Evolutionary conservation across 2,113 vertebrate species (phyloP), one percentile per base, ranked within the genome.

Genomic region (Synodontis membranacea): DNA sequence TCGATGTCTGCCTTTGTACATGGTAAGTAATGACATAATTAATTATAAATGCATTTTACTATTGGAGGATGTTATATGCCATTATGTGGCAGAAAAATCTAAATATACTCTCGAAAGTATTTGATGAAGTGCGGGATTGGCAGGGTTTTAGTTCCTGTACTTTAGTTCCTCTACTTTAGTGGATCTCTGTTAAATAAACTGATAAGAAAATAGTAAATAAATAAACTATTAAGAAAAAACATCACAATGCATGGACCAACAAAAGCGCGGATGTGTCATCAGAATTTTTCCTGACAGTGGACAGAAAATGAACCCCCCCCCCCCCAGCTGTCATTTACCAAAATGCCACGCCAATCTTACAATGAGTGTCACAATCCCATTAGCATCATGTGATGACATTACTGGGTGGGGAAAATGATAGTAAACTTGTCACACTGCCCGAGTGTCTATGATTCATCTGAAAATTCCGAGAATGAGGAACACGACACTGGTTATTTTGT

Each of bases 371-470:
- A 80, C n/a, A 54, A 56, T 68, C 66, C 12, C 60, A 80, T 17
- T 31, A 56, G 4, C 34, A 39, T 39, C 50, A 17, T n/a, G n/a
- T 72, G 62, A 44, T 5, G 5, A 60, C 68, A 54, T 21, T 10
- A 21, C 10, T 19, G 17, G 14, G 21, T 21, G 74, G 84, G 56
- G 39, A 68, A 52, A 42, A 70, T 68, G 21, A 34, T 23, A 37
- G 8, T 21, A 44, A 60, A 48, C 60, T 46, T 60, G 76, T 80
- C 76, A 86, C 60, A 34, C 21, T 44, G 60, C 37, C 72, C 52
- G 19, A 80, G n/a, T 34, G 19, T 9, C 50, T 37, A 21, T 86
- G 54, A 86, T 82, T 83, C 86, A 86, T 80, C 31, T 19, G 12
- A 62, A 56, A 62, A 23, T 79, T 64, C 74, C 58, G 2, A 54